Evolutionary conservation across 2,888 invertebrate species (phyloP), one percentile per base, ranked within the genome.

Genomic region (Hirtodrosophila cameraria): DNA sequence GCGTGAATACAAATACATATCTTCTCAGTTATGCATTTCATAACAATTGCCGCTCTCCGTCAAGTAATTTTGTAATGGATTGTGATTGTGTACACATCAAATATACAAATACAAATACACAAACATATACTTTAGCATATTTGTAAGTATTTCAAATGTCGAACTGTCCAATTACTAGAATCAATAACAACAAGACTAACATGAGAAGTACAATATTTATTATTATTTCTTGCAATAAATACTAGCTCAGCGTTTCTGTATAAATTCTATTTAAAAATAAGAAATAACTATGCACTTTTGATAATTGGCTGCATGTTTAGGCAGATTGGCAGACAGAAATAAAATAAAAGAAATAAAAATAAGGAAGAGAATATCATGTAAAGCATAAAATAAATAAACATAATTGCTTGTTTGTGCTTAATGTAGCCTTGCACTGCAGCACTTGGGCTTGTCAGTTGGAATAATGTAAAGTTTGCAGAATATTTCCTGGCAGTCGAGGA

Each of bases 391-490:
- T 54, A 61, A 78, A 68, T 39, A 41, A 72, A 55, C 64, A 68
- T 80, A 73, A 83, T 80, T 77, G 81, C 84, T 66, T 76, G 83
- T 79, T 68, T 78, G 68, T 65, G 65, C 59, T 57, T 78, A 78
- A 85, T 75, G 82, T 71, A 53, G 66, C 74, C 60, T 46, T 33
- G 42, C 60, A 58, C 52, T 50, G 68, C 64, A 54, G 59, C 68
- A 58, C 39, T 70, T 59, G 53, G 57, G 62, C 41, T 41, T 79
- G 67, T 69, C 79, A 62, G 64, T 49, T 54, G 9, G 36, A 31
- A 28, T 33, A 43, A 60, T 27, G 66, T 42, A 54, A 46, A 54
- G 35, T 64, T 68, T 60, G 50, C 36, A 55, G 35, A 57, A 59
- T 55, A 60, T 62, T n/a, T n/a, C 45, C 62, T 57, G 60, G 28